phyloP scores from a whole-genome alignment of 1,140 invertebrate species.

The Protaetia brevitarsis region DNA sequence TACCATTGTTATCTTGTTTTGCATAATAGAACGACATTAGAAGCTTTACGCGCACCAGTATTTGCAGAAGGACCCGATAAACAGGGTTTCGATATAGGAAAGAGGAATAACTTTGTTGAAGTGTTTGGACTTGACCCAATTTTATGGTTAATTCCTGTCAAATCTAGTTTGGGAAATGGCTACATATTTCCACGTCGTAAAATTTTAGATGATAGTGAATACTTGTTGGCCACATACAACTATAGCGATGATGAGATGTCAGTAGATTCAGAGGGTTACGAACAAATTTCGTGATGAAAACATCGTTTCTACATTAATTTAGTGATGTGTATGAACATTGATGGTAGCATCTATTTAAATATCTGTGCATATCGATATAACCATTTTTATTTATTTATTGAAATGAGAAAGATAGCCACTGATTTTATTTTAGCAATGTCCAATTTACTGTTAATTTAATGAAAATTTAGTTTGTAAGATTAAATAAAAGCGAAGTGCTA shows the following conservation, averaged over 20 bases:
- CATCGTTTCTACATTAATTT: no score
- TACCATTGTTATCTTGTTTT: slow-evolving; percentile 94
- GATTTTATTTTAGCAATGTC: no score
- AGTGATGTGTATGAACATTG: no score
- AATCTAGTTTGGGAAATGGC: slow-evolving; percentile 85
- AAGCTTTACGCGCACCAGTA: slow-evolving; percentile 92
- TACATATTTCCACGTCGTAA: slow-evolving; percentile 77
- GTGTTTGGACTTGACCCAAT: slow-evolving; percentile 86
- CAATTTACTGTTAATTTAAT: no score
- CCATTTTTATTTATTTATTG: no score
- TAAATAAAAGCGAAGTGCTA: no score
- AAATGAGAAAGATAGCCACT: no score
- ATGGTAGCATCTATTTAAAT: no score
- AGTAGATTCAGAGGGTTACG: background rate
- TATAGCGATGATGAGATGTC: background rate
- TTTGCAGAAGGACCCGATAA: slow-evolving; percentile 91
- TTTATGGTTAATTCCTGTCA: slow-evolving; percentile 87
- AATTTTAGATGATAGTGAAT: slow-evolving; percentile 78
- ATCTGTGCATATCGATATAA: no score
- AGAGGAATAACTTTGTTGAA: slow-evolving; percentile 88
- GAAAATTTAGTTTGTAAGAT: no score
- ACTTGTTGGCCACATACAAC: slow-evolving; percentile 48
- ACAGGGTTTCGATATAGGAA: slow-evolving; percentile 91
- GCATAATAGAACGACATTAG: slow-evolving; percentile 91
- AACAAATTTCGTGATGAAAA: no score